Evolutionary conservation across 2,888 invertebrate genomes (phyloP).

Genomic region (Metacarcinus magister): DNA sequence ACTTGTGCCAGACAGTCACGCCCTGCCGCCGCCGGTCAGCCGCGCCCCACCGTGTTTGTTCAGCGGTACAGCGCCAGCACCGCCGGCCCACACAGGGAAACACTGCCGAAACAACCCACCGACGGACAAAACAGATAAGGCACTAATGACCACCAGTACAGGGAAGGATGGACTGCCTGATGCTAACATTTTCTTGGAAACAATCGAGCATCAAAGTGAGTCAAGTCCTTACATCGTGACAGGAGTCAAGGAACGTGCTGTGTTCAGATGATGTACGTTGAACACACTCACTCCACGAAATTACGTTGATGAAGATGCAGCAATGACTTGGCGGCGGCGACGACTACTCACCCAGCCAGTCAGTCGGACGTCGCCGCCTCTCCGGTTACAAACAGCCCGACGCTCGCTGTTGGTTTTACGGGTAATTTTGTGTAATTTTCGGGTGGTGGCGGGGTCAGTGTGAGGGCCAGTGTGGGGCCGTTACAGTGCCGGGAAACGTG

Average conservation of each 20-base stretch:
- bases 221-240: background rate
- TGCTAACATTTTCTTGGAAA: background rate
- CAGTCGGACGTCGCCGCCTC: slow-evolving; percentile 51
- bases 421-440: slow-evolving; percentile 73
- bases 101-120: background rate
- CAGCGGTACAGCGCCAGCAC: background rate
- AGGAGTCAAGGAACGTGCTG: background rate
- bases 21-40: background rate
- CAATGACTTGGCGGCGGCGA: slow-evolving; percentile 33
- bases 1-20: background rate
- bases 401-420: slow-evolving; percentile 74
- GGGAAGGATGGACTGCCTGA: background rate
- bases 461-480: slow-evolving; percentile 51
- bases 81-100: background rate
- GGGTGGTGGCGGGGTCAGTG: slow-evolving; percentile 62
- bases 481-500: slow-evolving; percentile 59
- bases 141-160: background rate
- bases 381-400: slow-evolving; percentile 70
- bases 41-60: background rate
- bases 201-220: background rate
- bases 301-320: background rate
- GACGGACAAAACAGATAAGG: background rate
- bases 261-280: background rate
- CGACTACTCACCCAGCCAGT: slow-evolving; percentile 50
- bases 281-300: background rate